phyloP scores from a whole-genome alignment of 2,797 vertebrate genomes.

The Linurgus olivaceus region DNA sequence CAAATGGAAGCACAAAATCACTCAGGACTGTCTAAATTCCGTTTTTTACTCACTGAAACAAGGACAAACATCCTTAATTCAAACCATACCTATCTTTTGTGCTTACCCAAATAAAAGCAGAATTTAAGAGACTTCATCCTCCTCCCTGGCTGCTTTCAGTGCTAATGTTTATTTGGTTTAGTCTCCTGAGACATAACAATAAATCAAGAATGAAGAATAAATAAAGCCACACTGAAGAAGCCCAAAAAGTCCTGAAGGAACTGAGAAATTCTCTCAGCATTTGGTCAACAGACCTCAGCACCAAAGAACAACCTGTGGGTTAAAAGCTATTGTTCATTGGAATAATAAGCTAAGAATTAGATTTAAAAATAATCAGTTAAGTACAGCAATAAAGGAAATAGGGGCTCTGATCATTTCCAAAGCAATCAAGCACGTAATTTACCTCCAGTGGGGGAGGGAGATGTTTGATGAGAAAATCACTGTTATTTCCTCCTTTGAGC shows the following conservation, averaged over 20 bases:
- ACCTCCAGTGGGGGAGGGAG: not conserved
- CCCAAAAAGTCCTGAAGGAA: not conserved
- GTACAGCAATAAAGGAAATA: not conserved
- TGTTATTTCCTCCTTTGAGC: not conserved
- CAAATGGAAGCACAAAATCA: not conserved
- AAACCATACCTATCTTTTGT: not conserved
- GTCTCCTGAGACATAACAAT: not conserved
- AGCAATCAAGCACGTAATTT: not conserved
- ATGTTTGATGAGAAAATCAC: not conserved
- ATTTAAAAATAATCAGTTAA: not conserved
- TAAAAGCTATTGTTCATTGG: not conserved
- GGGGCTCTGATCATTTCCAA: not conserved
- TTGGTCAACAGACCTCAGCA: not conserved
- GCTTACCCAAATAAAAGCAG: not conserved
- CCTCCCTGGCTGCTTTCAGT: not conserved
- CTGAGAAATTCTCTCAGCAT: not conserved
- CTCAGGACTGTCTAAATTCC: not conserved
- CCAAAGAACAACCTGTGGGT: not conserved
- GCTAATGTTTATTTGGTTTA: not conserved
- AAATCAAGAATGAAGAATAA: not conserved
- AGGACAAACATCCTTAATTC: not conserved
- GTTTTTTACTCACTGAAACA: not conserved
- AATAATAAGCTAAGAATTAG: not conserved
- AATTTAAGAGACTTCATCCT: not conserved
- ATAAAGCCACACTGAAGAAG: not conserved